Evolutionary conservation across 2,888 invertebrate species (phyloP).

Genomic region (Euproctis similis): DNA sequence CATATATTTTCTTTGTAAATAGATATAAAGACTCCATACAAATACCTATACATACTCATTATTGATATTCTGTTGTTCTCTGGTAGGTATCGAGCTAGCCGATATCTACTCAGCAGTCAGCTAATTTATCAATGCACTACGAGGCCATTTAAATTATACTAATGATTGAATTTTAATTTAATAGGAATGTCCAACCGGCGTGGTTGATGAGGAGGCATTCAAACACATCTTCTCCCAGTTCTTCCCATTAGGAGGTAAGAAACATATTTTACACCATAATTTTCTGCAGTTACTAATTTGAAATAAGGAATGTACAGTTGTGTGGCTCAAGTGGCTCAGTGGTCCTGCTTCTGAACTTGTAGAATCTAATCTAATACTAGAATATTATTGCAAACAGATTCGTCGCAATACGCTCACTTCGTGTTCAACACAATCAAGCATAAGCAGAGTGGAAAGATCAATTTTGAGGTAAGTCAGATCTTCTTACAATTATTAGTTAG

Average conservation of each 20-base stretch:
- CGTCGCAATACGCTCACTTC: conserved; percentile 91
- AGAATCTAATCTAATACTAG: no score
- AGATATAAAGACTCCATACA: no score
- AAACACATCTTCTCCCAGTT: conserved; percentile 92
- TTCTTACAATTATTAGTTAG: no score
- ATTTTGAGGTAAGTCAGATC: conserved; percentile 90
- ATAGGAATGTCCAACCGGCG: conserved; percentile 88
- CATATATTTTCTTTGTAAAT: no score
- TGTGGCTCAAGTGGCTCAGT: background rate
- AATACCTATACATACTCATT: no score
- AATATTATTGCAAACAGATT: conserved; percentile 77
- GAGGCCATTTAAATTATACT: no score
- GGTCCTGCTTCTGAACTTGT: no score
- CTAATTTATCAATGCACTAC: no score
- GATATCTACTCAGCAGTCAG: no score
- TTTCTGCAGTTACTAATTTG: background rate
- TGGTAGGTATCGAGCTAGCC: no score
- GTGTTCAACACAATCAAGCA: conserved; percentile 95
- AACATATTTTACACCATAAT: background rate
- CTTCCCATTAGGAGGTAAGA: conserved; percentile 91
- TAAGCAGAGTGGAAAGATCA: conserved; percentile 87
- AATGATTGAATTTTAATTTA: background rate
- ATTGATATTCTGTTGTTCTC: no score
- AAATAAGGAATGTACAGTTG: background rate
- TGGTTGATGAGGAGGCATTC: conserved; percentile 91